These are phyloP conservation scores for Sphenodon punctatus DNA, from an alignment of 2,797 vertebrate species.

Conservation along the genomic window DNA sequence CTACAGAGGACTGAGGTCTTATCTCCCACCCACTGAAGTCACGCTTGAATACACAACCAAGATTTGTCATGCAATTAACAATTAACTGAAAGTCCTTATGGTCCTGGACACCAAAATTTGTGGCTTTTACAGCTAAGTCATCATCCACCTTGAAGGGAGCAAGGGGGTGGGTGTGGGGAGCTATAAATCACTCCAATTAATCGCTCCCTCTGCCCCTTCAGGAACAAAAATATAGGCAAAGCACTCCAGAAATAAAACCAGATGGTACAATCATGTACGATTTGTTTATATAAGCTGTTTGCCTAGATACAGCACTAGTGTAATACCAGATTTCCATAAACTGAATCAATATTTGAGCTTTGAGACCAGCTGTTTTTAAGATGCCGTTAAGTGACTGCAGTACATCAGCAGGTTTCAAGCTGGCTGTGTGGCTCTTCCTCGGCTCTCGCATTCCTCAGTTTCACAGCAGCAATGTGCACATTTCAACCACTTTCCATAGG, in stretches of 20 bases:
- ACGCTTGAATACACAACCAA: conserved; percentile 47
- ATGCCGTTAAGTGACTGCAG: conserved; percentile 88
- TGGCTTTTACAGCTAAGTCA: conserved; percentile 39
- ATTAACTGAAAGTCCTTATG: conserved; percentile 59
- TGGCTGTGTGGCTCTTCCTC: conserved; percentile 68
- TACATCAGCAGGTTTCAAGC: conserved; percentile 72
- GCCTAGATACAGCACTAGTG: conserved; percentile 81
- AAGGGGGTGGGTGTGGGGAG: background rate
- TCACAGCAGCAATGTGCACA: conserved; percentile 76
- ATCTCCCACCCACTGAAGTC: conserved; percentile 48
- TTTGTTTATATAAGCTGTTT: conserved; percentile 92
- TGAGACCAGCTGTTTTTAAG: conserved; percentile 92
- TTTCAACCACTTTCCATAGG: conserved; percentile 46
- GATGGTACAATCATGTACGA: conserved; percentile 77
- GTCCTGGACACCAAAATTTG: conserved; percentile 69
- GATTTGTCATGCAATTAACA: conserved; percentile 60
- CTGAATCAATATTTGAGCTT: conserved; percentile 91
- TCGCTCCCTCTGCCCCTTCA: conserved; percentile 55
- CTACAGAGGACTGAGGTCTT: conserved; percentile 51
- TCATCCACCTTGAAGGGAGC: conserved; percentile 65
- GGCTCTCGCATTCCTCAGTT: conserved; percentile 77
- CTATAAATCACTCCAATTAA: conserved; percentile 78
- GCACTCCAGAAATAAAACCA: conserved; percentile 77
- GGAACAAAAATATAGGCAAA: conserved; percentile 70
- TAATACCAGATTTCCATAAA: conserved; percentile 86